These are phyloP conservation scores for Bacillus rossius DNA, from an alignment of 1,140 invertebrate genomes.

Conservation along the genomic window DNA sequence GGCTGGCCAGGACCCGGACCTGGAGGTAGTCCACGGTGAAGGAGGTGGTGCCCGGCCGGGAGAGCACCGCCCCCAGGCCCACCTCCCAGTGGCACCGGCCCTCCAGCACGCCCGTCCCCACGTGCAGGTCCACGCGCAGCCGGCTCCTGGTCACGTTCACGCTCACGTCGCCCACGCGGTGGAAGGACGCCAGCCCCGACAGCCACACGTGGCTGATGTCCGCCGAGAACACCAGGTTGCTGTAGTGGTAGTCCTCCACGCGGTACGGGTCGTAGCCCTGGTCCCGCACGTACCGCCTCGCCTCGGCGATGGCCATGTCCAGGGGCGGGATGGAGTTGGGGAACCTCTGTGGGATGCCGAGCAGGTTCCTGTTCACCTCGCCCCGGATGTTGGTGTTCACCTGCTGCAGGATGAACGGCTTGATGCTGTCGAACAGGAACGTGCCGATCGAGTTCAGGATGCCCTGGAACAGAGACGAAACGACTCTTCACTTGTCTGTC, in stretches of 20 bases:
- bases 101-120: constrained; percentile 70
- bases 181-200: constrained; percentile 70
- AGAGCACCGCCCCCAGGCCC: constrained; percentile 57
- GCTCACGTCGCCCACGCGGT: constrained; percentile 71
- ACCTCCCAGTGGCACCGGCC: constrained; percentile 74
- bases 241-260: constrained; percentile 62
- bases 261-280: constrained; percentile 68
- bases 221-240: constrained; percentile 58
- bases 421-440: constrained; percentile 79
- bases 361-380: constrained; percentile 29
- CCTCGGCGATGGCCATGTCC: constrained; percentile 70
- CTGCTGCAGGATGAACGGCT: constrained; percentile 72
- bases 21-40: constrained; percentile 66
- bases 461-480: constrained; percentile 41
- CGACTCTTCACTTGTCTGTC: no score
- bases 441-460: constrained; percentile 71
- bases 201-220: constrained; percentile 67
- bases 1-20: constrained; percentile 52
- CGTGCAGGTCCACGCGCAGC: constrained; percentile 55
- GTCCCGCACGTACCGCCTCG: constrained; percentile 60
- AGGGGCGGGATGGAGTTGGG: constrained; percentile 81
- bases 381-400: constrained; percentile 58
- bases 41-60: constrained; percentile 59
- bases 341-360: constrained; percentile 60
- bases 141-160: constrained; percentile 64